Conservation (phyloP, 2,797 vertebrate species). For the Thamnophis elegans region DNA sequence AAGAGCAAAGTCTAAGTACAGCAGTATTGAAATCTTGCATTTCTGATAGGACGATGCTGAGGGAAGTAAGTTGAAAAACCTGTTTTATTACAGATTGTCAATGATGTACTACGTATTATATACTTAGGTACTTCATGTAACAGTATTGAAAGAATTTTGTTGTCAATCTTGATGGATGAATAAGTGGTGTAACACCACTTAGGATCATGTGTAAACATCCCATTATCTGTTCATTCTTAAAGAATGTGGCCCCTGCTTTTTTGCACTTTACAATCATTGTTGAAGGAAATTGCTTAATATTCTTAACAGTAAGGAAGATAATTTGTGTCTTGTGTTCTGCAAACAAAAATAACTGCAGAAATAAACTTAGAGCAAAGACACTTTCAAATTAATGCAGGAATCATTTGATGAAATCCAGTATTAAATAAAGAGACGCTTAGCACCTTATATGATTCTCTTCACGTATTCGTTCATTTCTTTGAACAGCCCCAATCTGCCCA, state of each 20-base stretch:
- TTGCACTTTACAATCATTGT: neutral
- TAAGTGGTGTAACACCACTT: neutral
- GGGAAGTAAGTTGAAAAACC: neutral
- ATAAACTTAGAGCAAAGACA: neutral
- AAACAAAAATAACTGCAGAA: neutral
- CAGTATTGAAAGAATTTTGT: neutral
- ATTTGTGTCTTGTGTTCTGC: neutral
- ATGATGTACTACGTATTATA: neutral
- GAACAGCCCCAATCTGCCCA: neutral
- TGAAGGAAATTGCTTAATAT: neutral
- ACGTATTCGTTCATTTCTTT: neutral
- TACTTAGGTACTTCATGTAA: neutral
- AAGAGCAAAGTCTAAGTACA: slow-evolving; percentile 18
- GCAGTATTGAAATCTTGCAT: slow-evolving; percentile 3
- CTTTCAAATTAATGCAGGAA: neutral
- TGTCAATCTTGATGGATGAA: neutral
- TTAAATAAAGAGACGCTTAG: neutral
- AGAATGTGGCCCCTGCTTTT: neutral
- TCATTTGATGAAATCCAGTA: neutral
- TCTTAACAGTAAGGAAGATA: neutral
- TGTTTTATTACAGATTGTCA: neutral
- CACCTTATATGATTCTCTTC: neutral
- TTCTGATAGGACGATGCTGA: neutral
- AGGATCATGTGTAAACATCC: neutral
- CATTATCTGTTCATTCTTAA: slow-evolving; percentile 3